Conservation (phyloP, 2,888 invertebrate genomes). For the Pyrrhosoma nymphula region DNA sequence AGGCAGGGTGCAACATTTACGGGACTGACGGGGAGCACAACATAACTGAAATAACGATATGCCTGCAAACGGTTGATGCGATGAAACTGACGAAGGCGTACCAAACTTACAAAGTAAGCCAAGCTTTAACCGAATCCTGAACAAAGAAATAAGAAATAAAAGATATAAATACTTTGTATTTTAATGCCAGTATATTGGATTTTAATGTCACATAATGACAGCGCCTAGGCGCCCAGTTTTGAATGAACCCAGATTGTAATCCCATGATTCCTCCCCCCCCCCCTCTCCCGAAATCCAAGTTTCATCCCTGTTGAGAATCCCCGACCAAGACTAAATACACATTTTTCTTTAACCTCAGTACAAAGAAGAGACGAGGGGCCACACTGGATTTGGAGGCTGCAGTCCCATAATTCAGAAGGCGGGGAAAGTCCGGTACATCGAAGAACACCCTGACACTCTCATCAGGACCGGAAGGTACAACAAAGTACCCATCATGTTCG, state of each 20-base stretch:
- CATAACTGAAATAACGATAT: conserved; percentile 75
- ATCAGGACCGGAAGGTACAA: conserved; percentile 73
- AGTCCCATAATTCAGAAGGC: conserved; percentile 75
- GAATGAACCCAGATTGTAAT: too few relatives aligned
- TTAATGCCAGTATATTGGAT: too few relatives aligned
- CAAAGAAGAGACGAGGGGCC: conserved; percentile 60
- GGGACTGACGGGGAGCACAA: conserved; percentile 72
- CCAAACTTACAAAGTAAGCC: conserved; percentile 71
- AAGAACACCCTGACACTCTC: conserved; percentile 73
- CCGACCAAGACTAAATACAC: too few relatives aligned
- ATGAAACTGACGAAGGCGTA: conserved; percentile 77
- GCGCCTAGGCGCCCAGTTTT: too few relatives aligned
- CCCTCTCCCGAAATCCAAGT: too few relatives aligned
- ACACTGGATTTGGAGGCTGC: conserved; percentile 73
- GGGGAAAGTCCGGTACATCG: conserved; percentile 72
- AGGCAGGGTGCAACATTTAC: conserved; percentile 76
- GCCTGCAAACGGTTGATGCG: conserved; percentile 76
- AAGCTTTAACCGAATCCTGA: background rate
- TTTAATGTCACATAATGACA: too few relatives aligned
- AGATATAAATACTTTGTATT: too few relatives aligned
- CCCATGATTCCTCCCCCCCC: too few relatives aligned
- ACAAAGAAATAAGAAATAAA: too few relatives aligned
- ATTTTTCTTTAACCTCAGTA: background rate
- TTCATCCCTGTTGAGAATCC: too few relatives aligned
- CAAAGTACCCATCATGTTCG: conserved; percentile 78